Percentiles rank a stretch among this genome's conserved stretches.
phyloP scores from a whole-genome alignment of 2,888 invertebrate species.

The Leptopilina syphax region DNA sequence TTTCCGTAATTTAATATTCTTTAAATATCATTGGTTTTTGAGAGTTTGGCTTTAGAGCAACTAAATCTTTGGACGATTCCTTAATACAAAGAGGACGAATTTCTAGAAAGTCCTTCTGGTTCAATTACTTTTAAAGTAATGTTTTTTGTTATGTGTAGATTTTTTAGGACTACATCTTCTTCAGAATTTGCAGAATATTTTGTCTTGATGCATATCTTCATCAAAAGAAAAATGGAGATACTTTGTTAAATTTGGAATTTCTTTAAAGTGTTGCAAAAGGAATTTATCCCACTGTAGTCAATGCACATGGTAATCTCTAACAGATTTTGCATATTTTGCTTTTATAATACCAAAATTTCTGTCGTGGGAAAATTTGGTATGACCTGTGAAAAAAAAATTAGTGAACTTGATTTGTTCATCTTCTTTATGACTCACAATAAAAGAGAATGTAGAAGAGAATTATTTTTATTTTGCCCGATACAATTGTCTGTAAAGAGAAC shows the following conservation, averaged over 20 bases:
- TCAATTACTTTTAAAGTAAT: no score
- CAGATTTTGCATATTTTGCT: conserved; percentile 1
- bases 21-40: no score
- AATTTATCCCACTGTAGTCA: background rate
- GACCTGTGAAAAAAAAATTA: background rate
- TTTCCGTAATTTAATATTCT: no score
- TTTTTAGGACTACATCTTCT: background rate
- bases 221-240: conserved; percentile 37
- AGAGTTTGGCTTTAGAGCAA: no score
- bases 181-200: conserved; percentile 22
- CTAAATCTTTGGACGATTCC: no score
- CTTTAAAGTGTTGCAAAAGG: conserved; percentile 16
- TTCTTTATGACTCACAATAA: no score
- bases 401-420: no score
- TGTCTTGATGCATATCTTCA: conserved; percentile 62
- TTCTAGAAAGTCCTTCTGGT: no score
- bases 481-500: background rate
- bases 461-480: no score
- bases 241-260: conserved; percentile 6
- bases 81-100: no score
- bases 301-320: background rate
- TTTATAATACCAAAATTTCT: conserved; percentile 23
- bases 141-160: background rate
- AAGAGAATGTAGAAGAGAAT: no score
- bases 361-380: conserved; percentile 13